Percentiles rank a stretch among this genome's conserved stretches.
Conservation (phyloP, 2,888 invertebrate genomes). For the Chorisops tibialis region DNA sequence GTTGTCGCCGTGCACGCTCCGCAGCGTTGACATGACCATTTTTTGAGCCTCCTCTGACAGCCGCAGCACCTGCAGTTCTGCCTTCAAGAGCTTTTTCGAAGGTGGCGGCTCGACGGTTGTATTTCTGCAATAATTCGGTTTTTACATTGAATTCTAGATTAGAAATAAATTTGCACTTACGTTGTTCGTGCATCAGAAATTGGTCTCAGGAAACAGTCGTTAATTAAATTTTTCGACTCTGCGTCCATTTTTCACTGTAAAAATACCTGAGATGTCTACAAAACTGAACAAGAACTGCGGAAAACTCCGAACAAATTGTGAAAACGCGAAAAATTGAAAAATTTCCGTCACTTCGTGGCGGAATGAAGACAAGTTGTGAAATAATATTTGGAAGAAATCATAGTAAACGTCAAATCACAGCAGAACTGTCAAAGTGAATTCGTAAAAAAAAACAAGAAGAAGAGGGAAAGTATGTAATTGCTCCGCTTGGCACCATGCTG, state of each 20-base stretch:
- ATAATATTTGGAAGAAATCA: too few species aligned
- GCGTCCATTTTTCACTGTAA: conserved; percentile 53
- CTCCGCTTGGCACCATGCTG: too few species aligned
- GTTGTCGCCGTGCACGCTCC: conserved; percentile 70
- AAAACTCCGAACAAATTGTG: neutral
- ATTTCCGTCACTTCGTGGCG: too few species aligned
- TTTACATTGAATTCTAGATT: too few species aligned
- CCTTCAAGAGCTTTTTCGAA: conserved; percentile 60
- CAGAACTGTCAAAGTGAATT: too few species aligned
- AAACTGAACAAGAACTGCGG: neutral
- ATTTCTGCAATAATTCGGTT: too few species aligned
- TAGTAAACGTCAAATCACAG: too few species aligned
- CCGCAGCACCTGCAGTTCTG: conserved; percentile 71
- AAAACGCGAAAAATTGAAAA: too few species aligned
- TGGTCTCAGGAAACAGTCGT: conserved; percentile 64
- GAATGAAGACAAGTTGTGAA: too few species aligned
- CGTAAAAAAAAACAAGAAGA: too few species aligned
- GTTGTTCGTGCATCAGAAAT: conserved; percentile 61
- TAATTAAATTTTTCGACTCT: conserved; percentile 57
- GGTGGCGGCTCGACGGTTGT: conserved; percentile 51
- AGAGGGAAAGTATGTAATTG: too few species aligned
- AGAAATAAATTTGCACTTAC: conserved; percentile 38
- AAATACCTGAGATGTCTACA: too few species aligned
- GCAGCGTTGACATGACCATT: conserved; percentile 69
- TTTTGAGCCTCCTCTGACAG: conserved; percentile 68